Evolutionary conservation across 2,113 vertebrate genomes (phyloP).

Genomic region (Puffinus mauretanicus): DNA sequence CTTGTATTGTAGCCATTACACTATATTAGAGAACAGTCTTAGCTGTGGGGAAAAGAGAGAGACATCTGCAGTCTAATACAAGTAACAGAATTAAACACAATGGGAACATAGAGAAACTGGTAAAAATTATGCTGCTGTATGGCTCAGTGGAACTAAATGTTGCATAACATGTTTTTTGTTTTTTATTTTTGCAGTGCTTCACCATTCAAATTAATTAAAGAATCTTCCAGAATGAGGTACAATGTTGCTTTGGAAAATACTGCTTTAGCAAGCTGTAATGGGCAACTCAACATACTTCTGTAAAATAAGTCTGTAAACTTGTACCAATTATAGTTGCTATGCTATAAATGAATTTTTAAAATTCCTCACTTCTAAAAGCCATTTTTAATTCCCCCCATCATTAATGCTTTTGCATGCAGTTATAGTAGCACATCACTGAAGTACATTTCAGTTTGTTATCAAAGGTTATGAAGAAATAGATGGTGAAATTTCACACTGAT

Average conservation of each 20-base stretch:
- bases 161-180: slow-evolving; percentile 42
- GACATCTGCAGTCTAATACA: slow-evolving; percentile 53
- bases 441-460: not conserved
- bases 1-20: slow-evolving; percentile 19
- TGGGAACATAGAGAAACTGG: slow-evolving; percentile 38
- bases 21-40: slow-evolving; percentile 40
- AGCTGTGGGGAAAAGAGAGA: slow-evolving; percentile 45
- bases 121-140: slow-evolving; percentile 49
- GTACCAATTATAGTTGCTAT: not conserved
- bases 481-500: slow-evolving; percentile 1
- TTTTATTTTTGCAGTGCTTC: slow-evolving; percentile 42
- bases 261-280: not conserved
- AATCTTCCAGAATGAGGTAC: slow-evolving; percentile 45
- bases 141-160: slow-evolving; percentile 60
- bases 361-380: not conserved
- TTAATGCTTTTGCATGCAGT: not conserved
- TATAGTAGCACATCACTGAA: not conserved
- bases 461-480: not conserved
- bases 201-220: slow-evolving; percentile 62
- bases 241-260: slow-evolving; percentile 22
- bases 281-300: not conserved
- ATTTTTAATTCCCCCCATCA: not conserved
- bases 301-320: not conserved
- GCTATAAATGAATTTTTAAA: not conserved
- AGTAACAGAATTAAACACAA: slow-evolving; percentile 52